These are phyloP conservation scores for Pipistrellus pipistrellus DNA, from an alignment of 2,797 vertebrate genomes.

Conservation along the genomic window DNA sequence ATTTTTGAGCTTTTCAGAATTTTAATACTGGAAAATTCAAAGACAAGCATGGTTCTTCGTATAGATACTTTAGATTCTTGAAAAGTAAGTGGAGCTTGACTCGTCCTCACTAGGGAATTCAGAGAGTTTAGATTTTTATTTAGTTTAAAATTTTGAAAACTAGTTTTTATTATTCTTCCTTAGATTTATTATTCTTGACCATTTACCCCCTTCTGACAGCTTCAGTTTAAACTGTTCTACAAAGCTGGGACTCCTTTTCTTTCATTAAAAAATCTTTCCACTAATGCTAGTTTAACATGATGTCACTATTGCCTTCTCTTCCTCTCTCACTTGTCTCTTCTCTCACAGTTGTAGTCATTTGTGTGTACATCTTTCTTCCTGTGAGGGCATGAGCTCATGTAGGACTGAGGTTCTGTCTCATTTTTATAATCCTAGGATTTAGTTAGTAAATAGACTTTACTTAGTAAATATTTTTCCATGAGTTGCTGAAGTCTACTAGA, in stretches of 20 bases:
- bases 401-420: neutral
- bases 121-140: constrained; percentile 38
- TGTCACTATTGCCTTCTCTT: neutral
- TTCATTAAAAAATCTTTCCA: neutral
- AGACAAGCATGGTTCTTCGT: constrained; percentile 50
- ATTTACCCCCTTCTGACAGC: neutral
- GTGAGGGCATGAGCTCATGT: neutral
- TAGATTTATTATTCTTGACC: constrained; percentile 51
- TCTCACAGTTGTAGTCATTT: neutral
- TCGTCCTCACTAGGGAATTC: constrained; percentile 30
- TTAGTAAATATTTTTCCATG: constrained; percentile 35
- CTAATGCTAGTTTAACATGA: neutral
- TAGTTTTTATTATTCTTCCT: constrained; percentile 41
- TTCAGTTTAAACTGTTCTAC: constrained; percentile 31
- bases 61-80: constrained; percentile 69
- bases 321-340: neutral
- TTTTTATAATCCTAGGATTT: neutral
- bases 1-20: constrained; percentile 68
- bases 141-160: constrained; percentile 47
- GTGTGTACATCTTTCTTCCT: neutral
- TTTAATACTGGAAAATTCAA: constrained; percentile 57
- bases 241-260: neutral
- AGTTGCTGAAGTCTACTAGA: neutral
- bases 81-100: constrained; percentile 61
- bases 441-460: neutral